phyloP scores from a whole-genome alignment of 2,113 vertebrate genomes.

The Pterophyllum scalare region DNA sequence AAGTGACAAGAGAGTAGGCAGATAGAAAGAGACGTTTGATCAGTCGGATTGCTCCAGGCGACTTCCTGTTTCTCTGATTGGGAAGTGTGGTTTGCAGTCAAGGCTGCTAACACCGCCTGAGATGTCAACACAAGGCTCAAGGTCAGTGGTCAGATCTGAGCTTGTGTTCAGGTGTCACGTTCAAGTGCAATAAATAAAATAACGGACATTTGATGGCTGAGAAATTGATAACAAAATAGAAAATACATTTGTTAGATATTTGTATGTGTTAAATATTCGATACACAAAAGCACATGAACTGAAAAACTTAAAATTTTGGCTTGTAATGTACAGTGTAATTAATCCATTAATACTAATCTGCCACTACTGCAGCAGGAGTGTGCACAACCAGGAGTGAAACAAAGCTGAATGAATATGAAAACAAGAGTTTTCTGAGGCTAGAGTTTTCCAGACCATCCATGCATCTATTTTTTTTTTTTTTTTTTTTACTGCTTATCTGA shows the following conservation, averaged over 20 bases:
- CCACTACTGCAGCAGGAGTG: too few relatives aligned
- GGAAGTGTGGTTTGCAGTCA: conserved; percentile 11
- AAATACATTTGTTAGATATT: neutral
- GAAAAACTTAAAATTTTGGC: neutral
- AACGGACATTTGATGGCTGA: neutral
- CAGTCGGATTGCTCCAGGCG: conserved; percentile 16
- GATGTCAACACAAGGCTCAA: neutral
- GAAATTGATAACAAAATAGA: neutral
- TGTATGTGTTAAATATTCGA: neutral
- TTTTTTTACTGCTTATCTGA: neutral
- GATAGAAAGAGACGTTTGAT: conserved; percentile 46
- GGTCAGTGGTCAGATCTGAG: conserved; percentile 12
- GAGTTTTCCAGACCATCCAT: neutral
- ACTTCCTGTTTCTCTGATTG: conserved; percentile 51
- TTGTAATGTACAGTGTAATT: neutral
- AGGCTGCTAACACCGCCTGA: conserved; percentile 3
- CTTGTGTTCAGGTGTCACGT: neutral
- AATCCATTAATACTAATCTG: too few relatives aligned
- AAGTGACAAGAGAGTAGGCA: conserved; percentile 43
- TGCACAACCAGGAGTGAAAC: too few relatives aligned
- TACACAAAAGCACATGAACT: neutral
- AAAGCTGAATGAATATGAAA: too few relatives aligned
- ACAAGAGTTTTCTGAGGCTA: neutral
- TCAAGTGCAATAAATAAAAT: neutral
- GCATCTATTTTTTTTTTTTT: neutral